These are phyloP conservation scores for Homalodisca vitripennis DNA, from an alignment of 1,140 invertebrate genomes.

Conservation along the genomic window DNA sequence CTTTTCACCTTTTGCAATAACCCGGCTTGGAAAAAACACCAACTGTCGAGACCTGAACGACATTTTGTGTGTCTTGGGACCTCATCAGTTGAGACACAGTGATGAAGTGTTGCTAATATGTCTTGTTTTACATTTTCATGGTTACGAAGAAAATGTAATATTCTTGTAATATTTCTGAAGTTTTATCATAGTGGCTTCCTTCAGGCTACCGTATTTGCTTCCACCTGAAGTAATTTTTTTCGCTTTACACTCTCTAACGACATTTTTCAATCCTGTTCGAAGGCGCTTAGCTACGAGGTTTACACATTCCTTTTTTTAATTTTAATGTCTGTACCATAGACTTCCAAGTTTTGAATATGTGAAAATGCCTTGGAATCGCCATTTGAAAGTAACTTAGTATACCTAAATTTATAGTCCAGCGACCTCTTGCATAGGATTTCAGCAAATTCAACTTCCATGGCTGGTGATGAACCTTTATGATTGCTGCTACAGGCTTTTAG, in stretches of 20 bases:
- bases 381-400: slow-evolving; percentile 40
- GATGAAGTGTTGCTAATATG: slow-evolving; percentile 20
- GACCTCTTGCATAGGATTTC: slow-evolving; percentile 41
- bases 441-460: slow-evolving; percentile 40
- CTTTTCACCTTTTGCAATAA: background rate
- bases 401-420: slow-evolving; percentile 36
- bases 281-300: slow-evolving; percentile 41
- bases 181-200: no score
- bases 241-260: slow-evolving; percentile 12
- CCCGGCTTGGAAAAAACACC: slow-evolving; percentile 32
- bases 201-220: slow-evolving; percentile 20
- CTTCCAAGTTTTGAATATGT: slow-evolving; percentile 34
- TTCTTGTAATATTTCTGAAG: slow-evolving; percentile 17
- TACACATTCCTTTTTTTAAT: slow-evolving; percentile 42
- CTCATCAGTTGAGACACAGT: slow-evolving; percentile 28
- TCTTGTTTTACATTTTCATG: slow-evolving; percentile 11
- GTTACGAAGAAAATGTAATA: background rate
- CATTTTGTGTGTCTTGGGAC: slow-evolving; percentile 23
- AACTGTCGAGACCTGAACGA: slow-evolving; percentile 16
- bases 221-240: slow-evolving; percentile 12
- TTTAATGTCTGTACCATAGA: slow-evolving; percentile 37
- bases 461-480: slow-evolving; percentile 35
- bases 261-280: background rate
- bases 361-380: slow-evolving; percentile 41
- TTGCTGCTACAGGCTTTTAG: slow-evolving; percentile 33